Base-by-base conservation (phyloP, 2,888 invertebrate species). In the Heliconius charithonia region DNA sequence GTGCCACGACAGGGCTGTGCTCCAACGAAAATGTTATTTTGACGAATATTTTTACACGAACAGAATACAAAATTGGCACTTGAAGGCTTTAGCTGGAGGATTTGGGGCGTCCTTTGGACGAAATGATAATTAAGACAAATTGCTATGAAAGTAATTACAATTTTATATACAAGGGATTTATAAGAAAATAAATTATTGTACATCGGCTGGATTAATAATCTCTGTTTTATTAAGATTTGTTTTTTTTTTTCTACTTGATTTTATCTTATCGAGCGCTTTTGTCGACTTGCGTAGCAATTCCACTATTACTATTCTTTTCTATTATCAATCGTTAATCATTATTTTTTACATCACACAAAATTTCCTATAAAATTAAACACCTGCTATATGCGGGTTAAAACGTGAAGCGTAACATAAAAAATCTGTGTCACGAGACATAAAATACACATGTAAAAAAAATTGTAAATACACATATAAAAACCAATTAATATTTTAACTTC, bases 51-150 rank as follows among this genome's bases (percentile, higher is more conserved):
- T 75, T 72, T 73, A 67, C 80, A 77, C 74, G 77, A 69, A 62
- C 51, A 75, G 82, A 82, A 82, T 82, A 82, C 78, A 72, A 81
- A 82, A 81, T 70, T 41, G 19, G 69, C n/a, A 51, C 25, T 63
- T 79, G 69, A 51, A 67, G 67, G 71, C 62, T 63, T 71, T 75
- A 78, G 76, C 71, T 75, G 70, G 79, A 29, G 9, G 76, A 79
- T 78, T 77, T 82, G 70, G 59, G 66, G 56, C 59, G 41, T 59
- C 22, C 59, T 63, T 62, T 51, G 51, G 29, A 72, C 41, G 65
- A 71, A 75, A 71, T 79, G 7, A 4, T 80, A 78, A 81, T 79
- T 78, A 80, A 79, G 75, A 77, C 77, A 76, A 80, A 82, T 79
- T 76, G 81, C 41, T 78, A 73, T 75, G 41, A 69, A 69, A 41